Percentiles rank a stretch among this genome's conserved stretches.
phyloP scores from a whole-genome alignment of 1,140 invertebrate genomes.

The Drosophila varians region DNA sequence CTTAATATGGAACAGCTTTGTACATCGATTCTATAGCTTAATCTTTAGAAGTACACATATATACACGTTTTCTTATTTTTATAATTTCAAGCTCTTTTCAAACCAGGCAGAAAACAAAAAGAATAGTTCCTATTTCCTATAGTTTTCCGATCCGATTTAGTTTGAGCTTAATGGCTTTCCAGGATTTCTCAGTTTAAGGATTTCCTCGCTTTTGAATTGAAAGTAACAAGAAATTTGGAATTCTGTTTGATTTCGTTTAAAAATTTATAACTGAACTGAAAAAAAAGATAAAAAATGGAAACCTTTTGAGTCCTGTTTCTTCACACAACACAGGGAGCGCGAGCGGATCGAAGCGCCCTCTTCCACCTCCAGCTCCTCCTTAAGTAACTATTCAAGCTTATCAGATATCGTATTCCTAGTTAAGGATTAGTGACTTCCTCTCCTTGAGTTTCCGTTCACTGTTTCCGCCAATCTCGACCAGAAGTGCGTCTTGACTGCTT shows the following conservation, averaged over 20 bases:
- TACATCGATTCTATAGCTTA: conserved; percentile 50
- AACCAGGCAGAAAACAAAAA: background rate
- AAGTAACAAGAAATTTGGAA: too few relatives aligned
- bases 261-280: too few relatives aligned
- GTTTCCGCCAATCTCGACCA: conserved; percentile 59
- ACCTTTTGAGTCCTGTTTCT: background rate
- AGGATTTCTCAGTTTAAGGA: background rate
- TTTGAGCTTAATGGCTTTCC: conserved; percentile 4
- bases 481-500: conserved; percentile 41
- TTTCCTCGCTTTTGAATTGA: background rate
- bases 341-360: conserved; percentile 12
- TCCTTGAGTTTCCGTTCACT: background rate
- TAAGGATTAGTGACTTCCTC: conserved; percentile 33
- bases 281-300: background rate
- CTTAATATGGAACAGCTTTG: conserved; percentile 54
- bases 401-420: conserved; percentile 21
- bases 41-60: conserved; percentile 24
- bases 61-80: conserved; percentile 20
- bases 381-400: conserved; percentile 16
- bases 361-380: conserved; percentile 5
- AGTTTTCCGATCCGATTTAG: background rate
- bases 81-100: conserved; percentile 9
- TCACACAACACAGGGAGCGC: conserved; percentile 61
- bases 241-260: too few relatives aligned
- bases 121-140: background rate